Evolutionary conservation across 2,888 invertebrate species (phyloP).

Genomic region (Eubasilissa splendida): DNA sequence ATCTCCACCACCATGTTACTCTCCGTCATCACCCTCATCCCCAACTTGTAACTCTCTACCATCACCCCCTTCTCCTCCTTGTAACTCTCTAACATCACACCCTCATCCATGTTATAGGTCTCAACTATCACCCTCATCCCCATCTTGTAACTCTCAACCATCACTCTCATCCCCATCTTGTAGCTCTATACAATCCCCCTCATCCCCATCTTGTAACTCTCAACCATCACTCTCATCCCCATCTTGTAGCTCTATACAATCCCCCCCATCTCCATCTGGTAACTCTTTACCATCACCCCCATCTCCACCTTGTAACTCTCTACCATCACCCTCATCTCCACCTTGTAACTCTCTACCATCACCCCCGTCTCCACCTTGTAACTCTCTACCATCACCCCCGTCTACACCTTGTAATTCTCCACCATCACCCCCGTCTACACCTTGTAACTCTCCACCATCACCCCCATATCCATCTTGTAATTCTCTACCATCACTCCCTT

Average conservation of each 20-base stretch:
- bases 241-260: not conserved
- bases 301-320: not conserved
- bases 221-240: not conserved
- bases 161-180: not conserved
- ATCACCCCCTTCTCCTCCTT: no score
- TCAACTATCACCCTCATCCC: not conserved
- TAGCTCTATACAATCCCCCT: not conserved
- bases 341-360: no score
- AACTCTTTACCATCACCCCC: not conserved
- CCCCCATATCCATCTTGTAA: no score
- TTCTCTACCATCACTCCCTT: no score
- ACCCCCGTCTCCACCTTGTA: no score
- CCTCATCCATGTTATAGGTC: no score
- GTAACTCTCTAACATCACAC: no score
- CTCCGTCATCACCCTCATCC: not conserved
- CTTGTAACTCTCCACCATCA: not conserved
- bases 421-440: not conserved
- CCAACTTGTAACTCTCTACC: no score
- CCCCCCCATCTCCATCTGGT: not conserved
- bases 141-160: not conserved
- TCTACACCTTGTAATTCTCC: not conserved
- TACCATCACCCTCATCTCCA: not conserved
- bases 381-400: no score
- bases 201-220: not conserved
- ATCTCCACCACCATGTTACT: not conserved